phyloP scores from a whole-genome alignment of 2,797 vertebrate species.

The Phrynocephalus forsythii region DNA sequence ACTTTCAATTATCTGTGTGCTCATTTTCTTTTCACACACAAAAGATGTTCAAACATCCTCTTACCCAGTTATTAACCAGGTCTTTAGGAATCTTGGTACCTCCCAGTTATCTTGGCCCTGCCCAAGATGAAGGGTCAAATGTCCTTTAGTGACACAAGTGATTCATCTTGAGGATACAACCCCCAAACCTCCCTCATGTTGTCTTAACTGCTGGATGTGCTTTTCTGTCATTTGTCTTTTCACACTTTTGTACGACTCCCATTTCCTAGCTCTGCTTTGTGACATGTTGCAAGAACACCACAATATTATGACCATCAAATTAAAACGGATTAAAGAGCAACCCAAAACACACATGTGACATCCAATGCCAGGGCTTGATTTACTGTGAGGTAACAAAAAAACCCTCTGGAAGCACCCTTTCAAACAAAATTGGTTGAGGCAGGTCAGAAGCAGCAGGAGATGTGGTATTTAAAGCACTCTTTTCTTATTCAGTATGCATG shows the following conservation, averaged over 20 bases:
- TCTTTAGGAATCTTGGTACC: background rate
- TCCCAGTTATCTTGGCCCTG: background rate
- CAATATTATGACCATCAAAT: background rate
- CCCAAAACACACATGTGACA: background rate
- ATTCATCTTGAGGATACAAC: background rate
- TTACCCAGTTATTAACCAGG: background rate
- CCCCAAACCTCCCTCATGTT: background rate
- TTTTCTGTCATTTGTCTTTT: background rate
- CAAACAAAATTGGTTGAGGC: background rate
- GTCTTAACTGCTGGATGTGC: background rate
- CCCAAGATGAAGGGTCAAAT: background rate
- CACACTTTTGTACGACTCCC: background rate
- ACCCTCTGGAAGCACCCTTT: background rate
- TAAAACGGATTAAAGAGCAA: slow-evolving; percentile 9
- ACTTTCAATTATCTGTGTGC: background rate
- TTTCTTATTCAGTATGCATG: background rate
- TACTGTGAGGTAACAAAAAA: background rate
- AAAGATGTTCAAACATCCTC: background rate
- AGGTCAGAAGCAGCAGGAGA: slow-evolving; percentile 8
- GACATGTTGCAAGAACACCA: background rate
- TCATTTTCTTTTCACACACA: background rate
- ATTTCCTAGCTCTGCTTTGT: background rate
- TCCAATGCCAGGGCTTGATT: background rate
- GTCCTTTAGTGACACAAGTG: background rate
- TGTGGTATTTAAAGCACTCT: background rate